Evolutionary conservation across 1,140 invertebrate genomes (phyloP).

Genomic region (Drosophila nasuta): DNA sequence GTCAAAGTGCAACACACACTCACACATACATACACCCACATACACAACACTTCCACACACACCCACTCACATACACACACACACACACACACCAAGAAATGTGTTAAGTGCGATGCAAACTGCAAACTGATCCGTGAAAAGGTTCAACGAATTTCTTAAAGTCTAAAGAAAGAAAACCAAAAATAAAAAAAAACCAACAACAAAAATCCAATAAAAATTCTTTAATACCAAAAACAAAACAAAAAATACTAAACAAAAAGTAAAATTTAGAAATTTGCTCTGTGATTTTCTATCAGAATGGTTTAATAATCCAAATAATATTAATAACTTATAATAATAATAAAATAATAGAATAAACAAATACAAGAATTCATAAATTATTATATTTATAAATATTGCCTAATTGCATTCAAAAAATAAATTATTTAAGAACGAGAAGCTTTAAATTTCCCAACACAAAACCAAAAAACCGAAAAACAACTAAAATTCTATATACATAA

Average conservation of each 20-base stretch:
- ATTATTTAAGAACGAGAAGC: slow-evolving; percentile 56
- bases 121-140: slow-evolving; percentile 53
- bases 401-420: slow-evolving; percentile 52
- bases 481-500: slow-evolving; percentile 32
- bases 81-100: slow-evolving; percentile 31
- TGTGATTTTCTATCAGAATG: slow-evolving; percentile 83
- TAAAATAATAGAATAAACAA: slow-evolving; percentile 43
- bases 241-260: slow-evolving; percentile 30
- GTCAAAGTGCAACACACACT: slow-evolving; percentile 51
- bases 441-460: slow-evolving; percentile 56
- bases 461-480: slow-evolving; percentile 37
- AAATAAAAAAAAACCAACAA: slow-evolving; percentile 48
- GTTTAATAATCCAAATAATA: slow-evolving; percentile 75
- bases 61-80: slow-evolving; percentile 22
- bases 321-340: slow-evolving; percentile 54
- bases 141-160: slow-evolving; percentile 80
- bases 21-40: slow-evolving; percentile 46
- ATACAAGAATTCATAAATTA: slow-evolving; percentile 35
- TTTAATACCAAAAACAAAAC: slow-evolving; percentile 28
- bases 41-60: slow-evolving; percentile 15
- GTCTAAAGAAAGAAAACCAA: slow-evolving; percentile 42
- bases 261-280: slow-evolving; percentile 79
- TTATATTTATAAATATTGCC: slow-evolving; percentile 70
- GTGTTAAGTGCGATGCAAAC: slow-evolving; percentile 33
- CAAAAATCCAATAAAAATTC: slow-evolving; percentile 43